Percentiles rank a stretch among this genome's conserved stretches.
phyloP scores from a whole-genome alignment of 2,113 vertebrate genomes.

The Paedocypris sp. region DNA sequence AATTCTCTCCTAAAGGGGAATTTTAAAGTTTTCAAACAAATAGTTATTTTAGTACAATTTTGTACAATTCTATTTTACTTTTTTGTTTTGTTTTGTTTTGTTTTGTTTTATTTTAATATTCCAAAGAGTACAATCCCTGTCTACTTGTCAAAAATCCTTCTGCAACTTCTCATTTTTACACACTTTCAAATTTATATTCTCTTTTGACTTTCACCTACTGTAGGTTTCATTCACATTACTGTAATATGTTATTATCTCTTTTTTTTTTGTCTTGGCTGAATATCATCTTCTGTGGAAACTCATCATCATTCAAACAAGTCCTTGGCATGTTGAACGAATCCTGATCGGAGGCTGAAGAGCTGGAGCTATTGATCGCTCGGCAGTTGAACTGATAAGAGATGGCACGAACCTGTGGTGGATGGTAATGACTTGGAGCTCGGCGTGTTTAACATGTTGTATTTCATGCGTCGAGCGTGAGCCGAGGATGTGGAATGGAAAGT shows the following conservation, averaged over 20 bases:
- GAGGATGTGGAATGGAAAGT: neutral
- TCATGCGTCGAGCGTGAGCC: neutral
- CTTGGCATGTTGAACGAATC: conserved; percentile 17
- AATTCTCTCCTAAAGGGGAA: too few relatives aligned
- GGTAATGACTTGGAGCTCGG: neutral
- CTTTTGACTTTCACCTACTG: too few relatives aligned
- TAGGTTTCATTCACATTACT: neutral
- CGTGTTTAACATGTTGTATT: neutral
- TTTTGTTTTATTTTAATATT: too few relatives aligned
- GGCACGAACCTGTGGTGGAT: conserved; percentile 1
- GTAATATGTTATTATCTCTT: too few relatives aligned
- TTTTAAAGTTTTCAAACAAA: too few relatives aligned
- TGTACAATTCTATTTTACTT: too few relatives aligned
- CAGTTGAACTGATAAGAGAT: conserved; percentile 11
- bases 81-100: too few relatives aligned
- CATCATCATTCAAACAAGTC: conserved; percentile 11
- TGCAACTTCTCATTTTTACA: too few relatives aligned
- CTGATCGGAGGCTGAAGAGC: conserved; percentile 14
- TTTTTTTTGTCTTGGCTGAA: conserved; percentile 7
- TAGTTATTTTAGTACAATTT: too few relatives aligned
- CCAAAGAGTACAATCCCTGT: too few relatives aligned
- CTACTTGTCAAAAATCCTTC: too few relatives aligned
- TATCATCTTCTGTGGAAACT: neutral
- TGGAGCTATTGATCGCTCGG: neutral
- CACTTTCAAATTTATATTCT: too few relatives aligned